Base-by-base conservation (phyloP, 53 echinoderm and acorn worm species). In the Patiria pectinifera region DNA sequence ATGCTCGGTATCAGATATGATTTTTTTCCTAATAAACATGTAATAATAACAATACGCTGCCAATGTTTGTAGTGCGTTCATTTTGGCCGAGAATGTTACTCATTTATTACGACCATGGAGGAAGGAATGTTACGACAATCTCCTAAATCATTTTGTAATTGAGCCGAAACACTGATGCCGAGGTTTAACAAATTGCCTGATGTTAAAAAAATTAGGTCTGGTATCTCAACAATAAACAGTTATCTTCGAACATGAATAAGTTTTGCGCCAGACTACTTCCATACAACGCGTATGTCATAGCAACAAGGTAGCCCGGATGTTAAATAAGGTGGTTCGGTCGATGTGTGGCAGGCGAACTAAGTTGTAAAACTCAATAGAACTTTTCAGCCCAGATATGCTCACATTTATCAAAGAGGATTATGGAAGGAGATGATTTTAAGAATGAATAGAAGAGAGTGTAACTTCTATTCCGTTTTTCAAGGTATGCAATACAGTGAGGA, bases 301-400 rank as follows among this genome's bases (percentile, higher is more conserved):
- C 90, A 90, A 90, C 90, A 80, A 43, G 48, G 66, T 66, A 44
- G 46, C 90, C 90, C 90, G 90, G 90, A 90, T 90, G 90, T 90
- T 90, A 90, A 90, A 90, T 84, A 84, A 84, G 58, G 43, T 47
- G 11, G 66, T 15, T 0, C 53, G n/a, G 19, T n/a, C 85, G 72
- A 45, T 48, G 49, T 58, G n/a, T 18, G 75, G 71, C 62, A 59
- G 35, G 1, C 53, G 58, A 6, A 49, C n/a, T 18, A 85, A 85
- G 11, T 21, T 85, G 13, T 48, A 13, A 22, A 86, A 86, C 72
- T 86, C 74, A 13, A 3, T 15, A 11, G 3, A 49, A 82, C 83
- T 82, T 82, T 82, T 82, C 2, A 59, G 45, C 83, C 18, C 12
- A 49, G 49, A 58, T 75, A 24, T 48, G 25, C 1, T 85, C 11